Evolutionary conservation across 2,888 invertebrate genomes (phyloP).

Genomic region (Morpho helenor): DNA sequence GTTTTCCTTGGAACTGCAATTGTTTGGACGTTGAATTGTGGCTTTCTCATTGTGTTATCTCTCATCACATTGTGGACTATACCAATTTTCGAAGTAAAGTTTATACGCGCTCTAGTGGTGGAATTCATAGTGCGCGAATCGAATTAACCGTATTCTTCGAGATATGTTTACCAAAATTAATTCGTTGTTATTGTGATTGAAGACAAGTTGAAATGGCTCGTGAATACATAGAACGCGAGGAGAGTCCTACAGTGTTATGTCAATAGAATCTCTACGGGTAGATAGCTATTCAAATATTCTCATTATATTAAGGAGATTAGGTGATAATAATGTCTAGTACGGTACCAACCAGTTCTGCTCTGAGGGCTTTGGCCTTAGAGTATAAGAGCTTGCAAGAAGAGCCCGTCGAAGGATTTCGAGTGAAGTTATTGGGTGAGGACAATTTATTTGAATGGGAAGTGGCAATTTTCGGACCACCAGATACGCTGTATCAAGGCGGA

Average conservation of each 20-base stretch:
- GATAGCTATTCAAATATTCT: conserved; percentile 61
- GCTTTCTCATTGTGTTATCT: conserved; percentile 64
- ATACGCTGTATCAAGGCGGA: conserved; percentile 98
- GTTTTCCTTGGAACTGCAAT: conserved; percentile 71
- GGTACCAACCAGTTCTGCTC: conserved; percentile 90
- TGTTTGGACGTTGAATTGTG: conserved; percentile 57
- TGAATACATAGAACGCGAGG: conserved; percentile 67
- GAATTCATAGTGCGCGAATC: conserved; percentile 67
- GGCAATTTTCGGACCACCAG: conserved; percentile 99
- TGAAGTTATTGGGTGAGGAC: conserved; percentile 97
- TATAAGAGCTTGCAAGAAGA: conserved; percentile 98
- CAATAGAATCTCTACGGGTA: conserved; percentile 59
- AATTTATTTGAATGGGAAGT: conserved; percentile 99
- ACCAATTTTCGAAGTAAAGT: conserved; percentile 54
- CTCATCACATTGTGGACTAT: conserved; percentile 53
- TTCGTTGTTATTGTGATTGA: conserved; percentile 70
- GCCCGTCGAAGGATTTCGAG: conserved; percentile 98
- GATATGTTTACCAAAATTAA: conserved; percentile 73
- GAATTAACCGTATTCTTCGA: conserved; percentile 55
- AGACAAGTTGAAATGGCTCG: conserved; percentile 67
- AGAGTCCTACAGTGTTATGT: conserved; percentile 70
- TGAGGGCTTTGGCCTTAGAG: conserved; percentile 94
- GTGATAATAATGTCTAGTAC: conserved; percentile 67
- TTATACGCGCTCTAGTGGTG: conserved; percentile 48
- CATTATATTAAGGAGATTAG: conserved; percentile 32